Base-by-base conservation (phyloP, 2,113 vertebrate species). In the Dunckerocampus dactyliophorus region DNA sequence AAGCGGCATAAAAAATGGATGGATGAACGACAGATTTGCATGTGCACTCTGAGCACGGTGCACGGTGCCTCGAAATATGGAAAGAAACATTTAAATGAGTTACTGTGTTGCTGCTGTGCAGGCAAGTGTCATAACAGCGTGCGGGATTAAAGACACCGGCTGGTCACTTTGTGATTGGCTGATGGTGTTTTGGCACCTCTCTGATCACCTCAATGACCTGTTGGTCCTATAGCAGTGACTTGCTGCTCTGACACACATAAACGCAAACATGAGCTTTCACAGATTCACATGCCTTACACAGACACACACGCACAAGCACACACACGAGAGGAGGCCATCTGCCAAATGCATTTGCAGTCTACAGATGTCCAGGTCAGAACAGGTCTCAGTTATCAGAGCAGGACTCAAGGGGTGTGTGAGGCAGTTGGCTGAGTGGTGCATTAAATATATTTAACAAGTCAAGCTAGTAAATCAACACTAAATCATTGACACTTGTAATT, bases 341-440 rank as follows among this genome's bases (percentile, higher is more conserved):
- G 87, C 68, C 65, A 72, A 62, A 76, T 67, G 60, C 80, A 87
- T 89, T 77, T 84, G 72, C 42, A 0, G 20, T 50, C 68, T 70
- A 47, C 74, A 72, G 67, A 76, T 74, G 55, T 67, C 43, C 72
- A 59, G 76, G 72, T 78, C 75, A 67, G 28, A 51, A 43, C 47
- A 11, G 52, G 59, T 37, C 67, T 76, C 48, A 47, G 63, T 50
- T 67, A 57, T 73, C 66, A 34, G 34, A 62, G 63, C 65, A 56
- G 63, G 48, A 49, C 48, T 47, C n/a, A 17, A 45, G 50, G 58
- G 50, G 53, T 71, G n/a, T 67, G 60, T 51, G 59, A 51, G 59
- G 68, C 67, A 59, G 39, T 56, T 46, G 48, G 67, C 63, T 82
- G 57, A 69, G 47, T 45, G 19, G 52, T 54, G 52, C 53, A 28